Conservation (phyloP, 2,888 invertebrate genomes). For the Antheraea yamamai region DNA sequence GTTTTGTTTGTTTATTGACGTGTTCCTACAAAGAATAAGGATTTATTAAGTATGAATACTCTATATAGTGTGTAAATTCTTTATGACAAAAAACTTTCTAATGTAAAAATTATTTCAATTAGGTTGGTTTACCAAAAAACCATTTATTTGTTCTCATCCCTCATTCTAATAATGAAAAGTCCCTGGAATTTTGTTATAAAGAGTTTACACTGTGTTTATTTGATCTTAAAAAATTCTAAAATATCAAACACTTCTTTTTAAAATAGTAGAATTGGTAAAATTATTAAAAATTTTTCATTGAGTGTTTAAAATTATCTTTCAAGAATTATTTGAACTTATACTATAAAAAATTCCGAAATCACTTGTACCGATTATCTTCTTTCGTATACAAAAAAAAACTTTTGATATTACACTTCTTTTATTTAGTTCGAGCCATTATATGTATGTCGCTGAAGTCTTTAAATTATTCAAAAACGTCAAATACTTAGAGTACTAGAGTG, state of each 20-base stretch:
- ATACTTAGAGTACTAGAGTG: neutral
- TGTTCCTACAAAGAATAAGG: neutral
- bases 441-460: neutral
- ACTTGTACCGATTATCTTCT: neutral
- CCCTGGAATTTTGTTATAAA: too few relatives aligned
- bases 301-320: neutral
- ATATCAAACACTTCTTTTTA: neutral
- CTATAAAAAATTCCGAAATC: neutral
- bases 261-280: neutral
- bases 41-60: neutral
- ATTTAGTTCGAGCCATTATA: neutral
- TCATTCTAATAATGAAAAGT: too few relatives aligned
- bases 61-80: too few relatives aligned
- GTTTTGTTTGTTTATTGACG: neutral
- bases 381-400: too few relatives aligned
- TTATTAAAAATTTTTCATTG: neutral
- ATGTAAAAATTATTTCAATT: too few relatives aligned
- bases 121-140: too few relatives aligned
- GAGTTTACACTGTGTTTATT: neutral
- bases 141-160: too few relatives aligned
- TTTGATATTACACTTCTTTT: neutral
- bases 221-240: neutral
- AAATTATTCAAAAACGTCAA: neutral
- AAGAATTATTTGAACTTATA: neutral
- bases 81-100: too few relatives aligned